These are phyloP conservation scores for Gadus chalcogrammus DNA, from an alignment of 2,113 vertebrate species.

Conservation along the genomic window DNA sequence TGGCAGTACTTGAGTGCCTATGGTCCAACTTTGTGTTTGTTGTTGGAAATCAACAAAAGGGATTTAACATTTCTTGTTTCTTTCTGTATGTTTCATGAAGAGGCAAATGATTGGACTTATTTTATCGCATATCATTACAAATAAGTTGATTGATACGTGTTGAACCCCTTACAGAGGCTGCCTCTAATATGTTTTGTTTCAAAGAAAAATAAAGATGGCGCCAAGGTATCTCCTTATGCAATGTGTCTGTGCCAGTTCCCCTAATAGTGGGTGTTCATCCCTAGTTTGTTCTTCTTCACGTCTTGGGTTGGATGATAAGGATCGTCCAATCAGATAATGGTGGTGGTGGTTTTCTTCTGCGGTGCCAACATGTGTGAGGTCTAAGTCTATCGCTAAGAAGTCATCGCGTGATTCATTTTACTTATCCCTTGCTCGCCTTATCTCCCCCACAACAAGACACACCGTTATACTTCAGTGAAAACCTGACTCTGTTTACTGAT, in stretches of 20 bases:
- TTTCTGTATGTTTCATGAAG: too few species aligned
- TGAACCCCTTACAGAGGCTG: too few species aligned
- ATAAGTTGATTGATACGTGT: too few species aligned
- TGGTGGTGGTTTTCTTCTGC: constrained; percentile 30
- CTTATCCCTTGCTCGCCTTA: constrained; percentile 42
- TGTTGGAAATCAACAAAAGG: too few species aligned
- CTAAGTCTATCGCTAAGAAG: constrained; percentile 41
- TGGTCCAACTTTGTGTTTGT: too few species aligned
- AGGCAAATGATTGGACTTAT: too few species aligned
- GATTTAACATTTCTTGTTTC: too few species aligned
- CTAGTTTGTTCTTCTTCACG: constrained; percentile 39
- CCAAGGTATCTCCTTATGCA: constrained; percentile 17
- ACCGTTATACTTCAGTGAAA: constrained; percentile 39
- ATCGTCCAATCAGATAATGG: constrained; percentile 56
- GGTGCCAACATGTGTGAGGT: constrained; percentile 61
- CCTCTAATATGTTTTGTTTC: too few species aligned
- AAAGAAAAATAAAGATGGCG: constrained; percentile 26
- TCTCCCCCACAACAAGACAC: constrained; percentile 40
- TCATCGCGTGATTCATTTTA: constrained; percentile 42
- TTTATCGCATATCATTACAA: too few species aligned
- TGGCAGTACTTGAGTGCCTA: too few species aligned
- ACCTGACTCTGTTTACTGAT: constrained; percentile 27
- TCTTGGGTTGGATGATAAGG: constrained; percentile 42
- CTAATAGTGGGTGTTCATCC: constrained; percentile 9
- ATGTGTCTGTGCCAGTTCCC: constrained; percentile 8